phyloP scores from a whole-genome alignment of 2,113 vertebrate species.

The Prinia subflava region DNA sequence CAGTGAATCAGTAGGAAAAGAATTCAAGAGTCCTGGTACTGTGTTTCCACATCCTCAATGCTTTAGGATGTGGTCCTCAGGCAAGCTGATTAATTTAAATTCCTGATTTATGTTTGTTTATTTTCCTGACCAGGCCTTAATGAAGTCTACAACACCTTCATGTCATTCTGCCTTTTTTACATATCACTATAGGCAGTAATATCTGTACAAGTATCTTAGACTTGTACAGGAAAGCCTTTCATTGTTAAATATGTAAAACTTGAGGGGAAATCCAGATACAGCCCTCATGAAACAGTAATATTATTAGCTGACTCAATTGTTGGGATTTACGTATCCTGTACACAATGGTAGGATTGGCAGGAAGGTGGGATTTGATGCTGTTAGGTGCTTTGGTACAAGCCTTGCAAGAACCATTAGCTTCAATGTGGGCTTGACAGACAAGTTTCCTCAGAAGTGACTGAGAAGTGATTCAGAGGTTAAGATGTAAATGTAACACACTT shows the following conservation, averaged over 20 bases:
- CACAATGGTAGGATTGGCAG: neutral
- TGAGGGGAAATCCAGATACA: neutral
- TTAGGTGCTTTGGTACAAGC: neutral
- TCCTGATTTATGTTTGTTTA: neutral
- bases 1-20: neutral
- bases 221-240: neutral
- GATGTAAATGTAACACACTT: neutral
- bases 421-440: neutral
- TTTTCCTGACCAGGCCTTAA: neutral
- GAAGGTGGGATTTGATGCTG: neutral
- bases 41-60: neutral
- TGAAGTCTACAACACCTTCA: neutral
- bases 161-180: neutral
- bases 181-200: neutral
- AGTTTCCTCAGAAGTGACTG: neutral
- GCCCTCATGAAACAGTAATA: neutral
- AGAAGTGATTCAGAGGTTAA: neutral
- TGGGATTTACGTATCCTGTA: neutral
- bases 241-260: neutral
- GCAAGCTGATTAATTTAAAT: neutral
- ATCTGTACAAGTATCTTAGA: neutral
- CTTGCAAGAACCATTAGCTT: neutral
- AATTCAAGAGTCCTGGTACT: neutral
- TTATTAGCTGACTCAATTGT: neutral
- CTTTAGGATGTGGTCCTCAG: neutral